Percentiles rank a stretch among this genome's conserved stretches.
Conservation (phyloP, 2,113 vertebrate species). For the Sus scrofa region T2T-Sscrofa CM000812.6:127912501-127913000, state of each 20-base stretch:
- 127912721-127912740: conserved; percentile 82
- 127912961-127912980: neutral
- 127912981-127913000: neutral
- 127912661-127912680: conserved; percentile 82
- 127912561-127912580: conserved; percentile 85
- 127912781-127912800: conserved; percentile 81
- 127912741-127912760: conserved; percentile 84
- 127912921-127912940: too few species aligned
- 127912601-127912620: conserved; percentile 79
- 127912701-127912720: conserved; percentile 86
- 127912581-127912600: conserved; percentile 83
- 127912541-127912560: conserved; percentile 80
- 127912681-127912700: conserved; percentile 86
- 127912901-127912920: neutral
- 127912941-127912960: neutral
- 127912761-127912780: conserved; percentile 84
- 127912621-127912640: conserved; percentile 85
- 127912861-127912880: neutral
- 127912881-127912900: neutral
- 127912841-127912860: neutral
- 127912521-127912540: conserved; percentile 79
- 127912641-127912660: conserved; percentile 83
- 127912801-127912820: conserved; percentile 73
- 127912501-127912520: neutral
- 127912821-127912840: neutral